phyloP scores from a whole-genome alignment of 2,797 vertebrate species.

The Chromis chromis region DNA sequence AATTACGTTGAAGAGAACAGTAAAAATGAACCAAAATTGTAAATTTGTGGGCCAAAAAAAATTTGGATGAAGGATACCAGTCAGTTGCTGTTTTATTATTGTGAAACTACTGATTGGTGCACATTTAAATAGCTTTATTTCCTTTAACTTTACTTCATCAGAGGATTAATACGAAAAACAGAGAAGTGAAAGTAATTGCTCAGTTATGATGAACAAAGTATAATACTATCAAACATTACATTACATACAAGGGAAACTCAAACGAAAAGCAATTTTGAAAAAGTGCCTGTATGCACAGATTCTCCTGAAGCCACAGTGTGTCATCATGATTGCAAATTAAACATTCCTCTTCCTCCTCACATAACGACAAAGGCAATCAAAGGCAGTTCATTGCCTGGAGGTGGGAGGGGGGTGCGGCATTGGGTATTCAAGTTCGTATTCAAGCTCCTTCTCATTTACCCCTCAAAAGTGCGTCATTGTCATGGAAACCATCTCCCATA shows the following conservation, averaged over 20 bases:
- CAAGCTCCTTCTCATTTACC: constrained; percentile 45
- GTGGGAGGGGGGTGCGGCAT: background rate
- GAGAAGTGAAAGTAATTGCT: too few relatives aligned
- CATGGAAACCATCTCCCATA: constrained; percentile 71
- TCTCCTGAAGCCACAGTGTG: constrained; percentile 13
- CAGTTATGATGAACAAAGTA: background rate
- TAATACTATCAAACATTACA: constrained; percentile 5
- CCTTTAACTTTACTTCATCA: background rate
- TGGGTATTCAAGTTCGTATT: constrained; percentile 46
- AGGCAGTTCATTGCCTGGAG: constrained; percentile 29
- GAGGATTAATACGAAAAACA: background rate
- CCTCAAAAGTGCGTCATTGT: constrained; percentile 64
- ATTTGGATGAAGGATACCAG: background rate
- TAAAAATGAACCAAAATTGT: too few relatives aligned
- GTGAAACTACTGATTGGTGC: background rate
- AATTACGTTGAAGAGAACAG: too few relatives aligned
- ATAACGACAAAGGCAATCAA: constrained; percentile 49
- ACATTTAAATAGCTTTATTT: background rate
- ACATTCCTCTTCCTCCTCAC: constrained; percentile 52
- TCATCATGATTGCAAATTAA: constrained; percentile 54
- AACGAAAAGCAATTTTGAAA: constrained; percentile 34
- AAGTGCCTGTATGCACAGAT: constrained; percentile 2
- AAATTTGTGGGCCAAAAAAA: too few relatives aligned
- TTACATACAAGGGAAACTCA: constrained; percentile 13
- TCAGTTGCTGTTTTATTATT: background rate